These are phyloP conservation scores for Andrena cerasifolii DNA, from an alignment of 1,140 invertebrate species.

Conservation along the genomic window DNA sequence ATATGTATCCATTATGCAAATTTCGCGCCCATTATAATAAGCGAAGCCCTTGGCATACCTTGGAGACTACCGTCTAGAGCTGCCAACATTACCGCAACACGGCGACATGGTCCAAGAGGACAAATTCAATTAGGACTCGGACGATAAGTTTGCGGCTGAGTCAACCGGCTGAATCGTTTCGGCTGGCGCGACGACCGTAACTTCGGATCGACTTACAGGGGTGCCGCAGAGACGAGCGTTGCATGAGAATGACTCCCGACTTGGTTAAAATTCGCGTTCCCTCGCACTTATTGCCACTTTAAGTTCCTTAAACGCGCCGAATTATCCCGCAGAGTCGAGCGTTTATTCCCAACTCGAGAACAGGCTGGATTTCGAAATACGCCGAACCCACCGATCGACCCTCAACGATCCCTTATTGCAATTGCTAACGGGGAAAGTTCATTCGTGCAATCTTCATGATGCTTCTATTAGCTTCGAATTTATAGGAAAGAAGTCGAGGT, in stretches of 20 bases:
- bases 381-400: neutral
- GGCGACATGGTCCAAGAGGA: slow-evolving; percentile 73
- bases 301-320: slow-evolving; percentile 52
- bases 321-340: slow-evolving; percentile 27
- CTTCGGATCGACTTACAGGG: slow-evolving; percentile 54
- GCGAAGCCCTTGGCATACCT: slow-evolving; percentile 76
- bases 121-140: slow-evolving; percentile 77
- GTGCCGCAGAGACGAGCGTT: slow-evolving; percentile 47
- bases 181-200: slow-evolving; percentile 37
- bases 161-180: slow-evolving; percentile 63
- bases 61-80: slow-evolving; percentile 71
- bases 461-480: slow-evolving; percentile 41
- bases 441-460: slow-evolving; percentile 3
- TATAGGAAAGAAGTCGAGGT: slow-evolving; percentile 52
- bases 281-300: slow-evolving; percentile 49
- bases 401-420: neutral
- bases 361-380: neutral
- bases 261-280: slow-evolving; percentile 31
- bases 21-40: slow-evolving; percentile 81
- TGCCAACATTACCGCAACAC: slow-evolving; percentile 77
- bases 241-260: slow-evolving; percentile 44
- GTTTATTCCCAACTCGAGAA: slow-evolving; percentile 22
- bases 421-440: slow-evolving; percentile 12
- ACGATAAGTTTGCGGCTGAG: slow-evolving; percentile 71
- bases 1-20: slow-evolving; percentile 82